Evolutionary conservation across 2,888 invertebrate genomes (phyloP).

Genomic region (Hyles lineata): DNA sequence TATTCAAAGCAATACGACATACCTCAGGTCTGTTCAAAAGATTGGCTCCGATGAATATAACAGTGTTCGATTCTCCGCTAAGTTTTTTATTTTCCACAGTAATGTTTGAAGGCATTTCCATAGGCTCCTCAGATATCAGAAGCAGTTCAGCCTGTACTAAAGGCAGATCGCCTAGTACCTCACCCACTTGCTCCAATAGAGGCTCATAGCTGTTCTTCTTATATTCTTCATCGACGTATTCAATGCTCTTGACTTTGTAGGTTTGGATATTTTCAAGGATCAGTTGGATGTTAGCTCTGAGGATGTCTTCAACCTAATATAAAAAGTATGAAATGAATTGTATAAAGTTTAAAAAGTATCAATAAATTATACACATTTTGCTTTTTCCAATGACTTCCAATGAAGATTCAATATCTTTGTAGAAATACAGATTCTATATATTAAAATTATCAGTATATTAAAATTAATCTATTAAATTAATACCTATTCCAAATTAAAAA

Average conservation of each 20-base stretch:
- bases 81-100: slow-evolving; percentile 87
- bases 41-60: slow-evolving; percentile 81
- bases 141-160: slow-evolving; percentile 88
- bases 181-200: slow-evolving; percentile 82
- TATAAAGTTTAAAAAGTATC: too few species aligned
- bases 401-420: too few species aligned
- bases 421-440: too few species aligned
- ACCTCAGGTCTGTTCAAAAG: slow-evolving; percentile 80
- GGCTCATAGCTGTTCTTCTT: slow-evolving; percentile 76
- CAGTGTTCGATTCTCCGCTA: slow-evolving; percentile 77
- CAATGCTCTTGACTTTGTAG: slow-evolving; percentile 86
- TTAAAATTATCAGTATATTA: neutral
- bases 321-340: neutral
- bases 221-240: slow-evolving; percentile 81
- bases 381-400: neutral
- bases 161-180: slow-evolving; percentile 88
- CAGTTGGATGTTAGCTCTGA: slow-evolving; percentile 87
- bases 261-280: slow-evolving; percentile 88
- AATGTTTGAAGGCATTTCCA: slow-evolving; percentile 78
- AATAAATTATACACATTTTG: neutral
- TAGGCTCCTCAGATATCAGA: slow-evolving; percentile 80
- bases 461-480: neutral
- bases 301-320: slow-evolving; percentile 77
- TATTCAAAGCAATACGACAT: slow-evolving; percentile 40
- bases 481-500: too few species aligned